Evolutionary conservation across 2,888 invertebrate species (phyloP).

Genomic region (Psylliodes chrysocephalus): DNA sequence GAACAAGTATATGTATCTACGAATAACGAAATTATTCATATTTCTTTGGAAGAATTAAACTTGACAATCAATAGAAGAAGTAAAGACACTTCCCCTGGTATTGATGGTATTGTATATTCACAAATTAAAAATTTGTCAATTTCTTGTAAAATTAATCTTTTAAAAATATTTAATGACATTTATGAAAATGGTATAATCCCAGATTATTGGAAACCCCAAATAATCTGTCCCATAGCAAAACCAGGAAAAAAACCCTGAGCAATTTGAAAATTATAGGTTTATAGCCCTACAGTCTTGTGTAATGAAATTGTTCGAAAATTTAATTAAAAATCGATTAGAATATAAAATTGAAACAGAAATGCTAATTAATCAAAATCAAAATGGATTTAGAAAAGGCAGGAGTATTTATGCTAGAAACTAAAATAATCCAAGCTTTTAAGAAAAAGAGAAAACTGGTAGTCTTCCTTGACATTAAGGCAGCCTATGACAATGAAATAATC

Average conservation of each 20-base stretch:
- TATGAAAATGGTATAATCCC: no score
- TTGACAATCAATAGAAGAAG: neutral
- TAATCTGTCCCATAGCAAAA: neutral
- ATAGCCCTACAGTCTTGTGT: no score
- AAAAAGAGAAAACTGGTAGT: neutral
- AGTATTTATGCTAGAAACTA: neutral
- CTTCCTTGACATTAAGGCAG: neutral
- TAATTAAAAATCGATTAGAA: constrained; percentile 14
- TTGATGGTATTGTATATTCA: neutral
- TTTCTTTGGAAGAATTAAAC: neutral
- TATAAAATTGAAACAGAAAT: neutral
- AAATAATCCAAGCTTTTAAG: neutral
- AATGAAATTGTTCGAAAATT: constrained; percentile 6
- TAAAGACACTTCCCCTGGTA: neutral
- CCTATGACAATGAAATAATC: constrained; percentile 7
- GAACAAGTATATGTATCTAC: neutral
- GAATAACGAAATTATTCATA: neutral
- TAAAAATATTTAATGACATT: constrained; percentile 3
- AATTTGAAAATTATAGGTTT: neutral
- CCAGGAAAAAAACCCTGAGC: neutral
- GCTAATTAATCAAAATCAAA: no score
- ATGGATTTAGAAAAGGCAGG: neutral
- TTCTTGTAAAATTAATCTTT: neutral
- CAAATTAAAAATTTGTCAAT: neutral
- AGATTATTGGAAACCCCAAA: constrained; percentile 4